Evolutionary conservation across 2,888 invertebrate species (phyloP).

Genomic region (Trissolcus brochymenae): DNA sequence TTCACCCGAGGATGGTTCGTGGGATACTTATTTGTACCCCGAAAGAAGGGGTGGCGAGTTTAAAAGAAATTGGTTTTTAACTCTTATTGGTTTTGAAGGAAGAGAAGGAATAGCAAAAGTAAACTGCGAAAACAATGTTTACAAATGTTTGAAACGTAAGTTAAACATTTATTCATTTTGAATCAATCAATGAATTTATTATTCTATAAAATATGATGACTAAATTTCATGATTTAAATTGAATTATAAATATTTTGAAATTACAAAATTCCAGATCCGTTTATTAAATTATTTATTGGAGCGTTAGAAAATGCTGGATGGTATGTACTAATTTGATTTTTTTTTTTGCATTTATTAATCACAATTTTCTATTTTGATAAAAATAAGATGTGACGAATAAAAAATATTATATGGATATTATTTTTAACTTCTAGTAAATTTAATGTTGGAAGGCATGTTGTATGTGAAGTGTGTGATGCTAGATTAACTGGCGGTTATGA

Average conservation of each 20-base stretch:
- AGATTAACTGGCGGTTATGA: slow-evolving; percentile 95
- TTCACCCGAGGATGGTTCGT: slow-evolving; percentile 16
- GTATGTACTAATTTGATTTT: slow-evolving; percentile 75
- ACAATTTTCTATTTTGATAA: slow-evolving; percentile 9
- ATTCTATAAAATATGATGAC: no score
- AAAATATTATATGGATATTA: slow-evolving; percentile 28
- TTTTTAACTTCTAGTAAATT: slow-evolving; percentile 81
- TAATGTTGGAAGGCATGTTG: slow-evolving; percentile 90
- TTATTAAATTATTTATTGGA: slow-evolving; percentile 90
- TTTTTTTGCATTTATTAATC: no score
- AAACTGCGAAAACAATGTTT: slow-evolving; percentile 89
- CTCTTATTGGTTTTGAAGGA: slow-evolving; percentile 82
- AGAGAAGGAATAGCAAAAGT: slow-evolving; percentile 83
- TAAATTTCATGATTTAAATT: background rate
- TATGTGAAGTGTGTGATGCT: slow-evolving; percentile 92
- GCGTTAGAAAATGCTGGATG: slow-evolving; percentile 89
- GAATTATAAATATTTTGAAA: background rate
- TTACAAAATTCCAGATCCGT: slow-evolving; percentile 79
- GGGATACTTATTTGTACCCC: slow-evolving; percentile 82
- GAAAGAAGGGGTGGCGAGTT: slow-evolving; percentile 83
- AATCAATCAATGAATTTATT: background rate
- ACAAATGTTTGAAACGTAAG: slow-evolving; percentile 83
- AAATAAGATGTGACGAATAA: no score
- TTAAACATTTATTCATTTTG: background rate
- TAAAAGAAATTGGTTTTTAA: slow-evolving; percentile 78